Percentiles rank a stretch among this genome's conserved stretches.
Evolutionary conservation across 2,113 vertebrate species (phyloP).

Genomic region (Odocoileus hemionus): DNA sequence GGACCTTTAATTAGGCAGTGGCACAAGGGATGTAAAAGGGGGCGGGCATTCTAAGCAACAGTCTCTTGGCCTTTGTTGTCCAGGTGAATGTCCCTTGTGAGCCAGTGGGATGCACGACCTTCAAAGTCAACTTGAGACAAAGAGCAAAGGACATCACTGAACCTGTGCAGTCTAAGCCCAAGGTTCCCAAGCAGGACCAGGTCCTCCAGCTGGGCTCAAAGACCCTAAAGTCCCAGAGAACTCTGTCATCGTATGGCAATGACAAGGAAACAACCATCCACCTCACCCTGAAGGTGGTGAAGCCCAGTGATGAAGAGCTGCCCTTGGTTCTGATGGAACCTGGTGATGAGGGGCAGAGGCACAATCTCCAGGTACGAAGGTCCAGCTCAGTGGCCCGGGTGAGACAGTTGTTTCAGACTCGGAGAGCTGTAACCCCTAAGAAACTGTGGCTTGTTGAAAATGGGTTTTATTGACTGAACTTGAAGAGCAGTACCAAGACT

Average conservation of each 20-base stretch:
- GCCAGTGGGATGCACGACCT: background rate
- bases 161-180: background rate
- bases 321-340: background rate
- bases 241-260: background rate
- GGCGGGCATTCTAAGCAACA: background rate
- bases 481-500: background rate
- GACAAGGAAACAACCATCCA: slow-evolving; percentile 24
- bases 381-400: slow-evolving; percentile 4
- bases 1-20: background rate
- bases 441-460: background rate
- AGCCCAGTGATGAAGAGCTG: slow-evolving; percentile 28
- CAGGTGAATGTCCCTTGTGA: background rate
- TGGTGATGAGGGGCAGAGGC: background rate
- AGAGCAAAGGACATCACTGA: slow-evolving; percentile 30
- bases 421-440: background rate
- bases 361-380: background rate
- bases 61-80: background rate
- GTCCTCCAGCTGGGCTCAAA: background rate
- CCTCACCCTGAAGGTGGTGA: slow-evolving; percentile 37
- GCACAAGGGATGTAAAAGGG: background rate
- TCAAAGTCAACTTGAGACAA: background rate
- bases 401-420: background rate
- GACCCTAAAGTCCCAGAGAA: background rate
- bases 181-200: slow-evolving; percentile 5
- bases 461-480: background rate